A percentile compares a stretch with the other conserved stretches of the same genome.
These are phyloP conservation scores for Hippocampus kuda DNA, from an alignment of 2,797 vertebrate genomes.

Conservation along the genomic window DNA sequence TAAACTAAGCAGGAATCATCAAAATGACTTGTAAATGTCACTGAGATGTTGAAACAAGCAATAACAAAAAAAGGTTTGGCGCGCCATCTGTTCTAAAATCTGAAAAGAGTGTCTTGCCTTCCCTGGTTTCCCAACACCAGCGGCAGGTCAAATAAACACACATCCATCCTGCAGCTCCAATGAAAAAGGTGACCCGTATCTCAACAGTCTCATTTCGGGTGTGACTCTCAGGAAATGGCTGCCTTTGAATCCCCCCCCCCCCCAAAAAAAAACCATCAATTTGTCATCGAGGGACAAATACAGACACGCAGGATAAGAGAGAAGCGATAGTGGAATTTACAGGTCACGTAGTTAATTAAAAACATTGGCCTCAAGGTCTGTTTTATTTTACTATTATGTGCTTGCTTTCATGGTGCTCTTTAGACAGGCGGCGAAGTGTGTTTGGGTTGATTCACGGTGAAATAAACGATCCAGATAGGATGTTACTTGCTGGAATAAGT, in stretches of 20 bases:
- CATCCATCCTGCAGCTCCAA: slow-evolving; percentile 51
- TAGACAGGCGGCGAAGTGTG: neutral
- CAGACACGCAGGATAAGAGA: slow-evolving; percentile 39
- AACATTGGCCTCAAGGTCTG: slow-evolving; percentile 28
- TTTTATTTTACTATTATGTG: neutral
- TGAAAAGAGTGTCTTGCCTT: slow-evolving; percentile 11
- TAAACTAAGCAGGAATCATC: neutral
- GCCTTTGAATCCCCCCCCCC: slow-evolving; percentile 43
- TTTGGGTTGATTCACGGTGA: neutral
- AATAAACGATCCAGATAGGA: neutral
- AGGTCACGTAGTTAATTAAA: slow-evolving; percentile 24
- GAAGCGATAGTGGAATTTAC: slow-evolving; percentile 29
- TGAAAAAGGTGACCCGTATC: slow-evolving; percentile 38
- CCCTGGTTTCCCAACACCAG: slow-evolving; percentile 12
- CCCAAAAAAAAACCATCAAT: slow-evolving; percentile 28
- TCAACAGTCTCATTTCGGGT: slow-evolving; percentile 36
- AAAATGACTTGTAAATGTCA: neutral
- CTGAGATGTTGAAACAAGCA: neutral
- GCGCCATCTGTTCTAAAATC: slow-evolving; percentile 18
- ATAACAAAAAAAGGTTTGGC: neutral
- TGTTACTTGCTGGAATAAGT: neutral
- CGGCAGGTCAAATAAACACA: slow-evolving; percentile 64
- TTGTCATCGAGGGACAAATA: slow-evolving; percentile 38
- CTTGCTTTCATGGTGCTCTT: neutral
- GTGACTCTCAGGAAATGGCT: slow-evolving; percentile 57